Evolutionary conservation across 2,113 vertebrate species (phyloP).

Genomic region (Corythornis madagascariensis): DNA sequence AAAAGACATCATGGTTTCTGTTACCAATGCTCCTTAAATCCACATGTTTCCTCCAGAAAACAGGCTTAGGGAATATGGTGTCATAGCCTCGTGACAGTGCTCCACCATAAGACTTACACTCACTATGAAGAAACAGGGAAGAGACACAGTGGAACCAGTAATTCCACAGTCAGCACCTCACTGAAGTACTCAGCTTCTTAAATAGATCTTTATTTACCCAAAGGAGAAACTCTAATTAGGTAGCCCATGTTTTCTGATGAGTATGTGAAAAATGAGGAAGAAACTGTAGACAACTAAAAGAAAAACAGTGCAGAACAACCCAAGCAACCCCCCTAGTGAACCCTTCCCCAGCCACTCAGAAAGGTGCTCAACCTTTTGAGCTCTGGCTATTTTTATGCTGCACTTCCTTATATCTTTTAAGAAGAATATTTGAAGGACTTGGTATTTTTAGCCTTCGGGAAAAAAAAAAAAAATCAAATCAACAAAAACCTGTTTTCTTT

Average conservation of each 20-base stretch:
- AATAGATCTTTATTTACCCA: not conserved
- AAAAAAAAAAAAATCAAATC: not conserved
- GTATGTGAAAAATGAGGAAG: not conserved
- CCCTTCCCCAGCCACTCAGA: not conserved
- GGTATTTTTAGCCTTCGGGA: slow-evolving; percentile 50
- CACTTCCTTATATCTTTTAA: slow-evolving; percentile 34
- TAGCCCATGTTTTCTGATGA: not conserved
- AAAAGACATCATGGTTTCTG: not conserved
- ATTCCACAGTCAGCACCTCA: not conserved
- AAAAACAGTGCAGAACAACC: not conserved
- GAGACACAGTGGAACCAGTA: not conserved
- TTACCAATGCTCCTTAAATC: not conserved
- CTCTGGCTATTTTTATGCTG: slow-evolving; percentile 28
- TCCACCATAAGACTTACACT: not conserved
- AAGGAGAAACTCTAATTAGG: not conserved
- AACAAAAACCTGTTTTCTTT: not conserved
- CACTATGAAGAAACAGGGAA: not conserved
- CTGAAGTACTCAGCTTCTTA: not conserved
- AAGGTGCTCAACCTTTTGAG: slow-evolving; percentile 10
- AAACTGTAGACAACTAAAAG: not conserved
- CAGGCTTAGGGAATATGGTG: not conserved
- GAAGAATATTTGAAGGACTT: not conserved
- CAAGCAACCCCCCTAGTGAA: not conserved
- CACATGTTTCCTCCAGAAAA: not conserved
- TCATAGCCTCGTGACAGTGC: not conserved